These are phyloP conservation scores for Slavum lentiscoides DNA, from an alignment of 2,888 invertebrate genomes.

Conservation along the genomic window DNA sequence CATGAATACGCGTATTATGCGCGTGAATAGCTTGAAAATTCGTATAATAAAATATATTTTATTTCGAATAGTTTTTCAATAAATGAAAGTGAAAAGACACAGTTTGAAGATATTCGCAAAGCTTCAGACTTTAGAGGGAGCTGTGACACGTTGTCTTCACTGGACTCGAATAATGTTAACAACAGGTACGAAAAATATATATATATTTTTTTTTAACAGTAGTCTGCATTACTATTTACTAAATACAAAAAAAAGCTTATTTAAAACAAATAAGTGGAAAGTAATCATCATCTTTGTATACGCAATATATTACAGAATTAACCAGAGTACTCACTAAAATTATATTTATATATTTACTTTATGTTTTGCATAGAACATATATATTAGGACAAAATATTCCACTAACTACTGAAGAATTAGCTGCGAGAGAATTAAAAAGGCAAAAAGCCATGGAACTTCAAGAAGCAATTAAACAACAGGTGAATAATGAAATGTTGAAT, in stretches of 20 bases:
- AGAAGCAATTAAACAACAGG: conserved; percentile 79
- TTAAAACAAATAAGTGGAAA: background rate
- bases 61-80: background rate
- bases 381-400: conserved; percentile 85
- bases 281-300: background rate
- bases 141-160: conserved; percentile 39
- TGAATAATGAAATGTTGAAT: conserved; percentile 58
- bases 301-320: no score
- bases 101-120: conserved; percentile 21
- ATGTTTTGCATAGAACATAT: conserved; percentile 64
- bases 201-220: background rate
- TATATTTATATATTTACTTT: background rate
- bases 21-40: background rate
- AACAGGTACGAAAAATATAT: conserved; percentile 36
- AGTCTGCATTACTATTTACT: no score
- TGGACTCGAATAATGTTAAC: conserved; percentile 29
- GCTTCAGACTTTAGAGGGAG: conserved; percentile 45
- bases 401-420: conserved; percentile 76
- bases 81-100: conserved; percentile 15
- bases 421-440: conserved; percentile 79
- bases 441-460: conserved; percentile 85
- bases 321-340: no score
- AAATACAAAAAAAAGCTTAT: background rate
- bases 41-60: background rate
- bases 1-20: background rate